phyloP scores from a whole-genome alignment of 23 tunicate species.

The Phallusia fumigata region DNA sequence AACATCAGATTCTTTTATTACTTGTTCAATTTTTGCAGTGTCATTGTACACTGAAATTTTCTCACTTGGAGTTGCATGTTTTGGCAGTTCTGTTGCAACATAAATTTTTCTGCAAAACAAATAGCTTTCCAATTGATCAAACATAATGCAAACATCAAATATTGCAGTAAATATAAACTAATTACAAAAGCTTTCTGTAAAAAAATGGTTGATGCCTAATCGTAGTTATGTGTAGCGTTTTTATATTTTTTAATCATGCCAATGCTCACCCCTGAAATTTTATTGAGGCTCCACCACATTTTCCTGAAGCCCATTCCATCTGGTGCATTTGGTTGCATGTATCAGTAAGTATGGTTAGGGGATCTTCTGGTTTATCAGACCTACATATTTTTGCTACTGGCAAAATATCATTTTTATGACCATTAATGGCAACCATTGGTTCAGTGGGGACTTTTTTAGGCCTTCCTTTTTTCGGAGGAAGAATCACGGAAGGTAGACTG shows the following conservation, averaged over 20 bases:
- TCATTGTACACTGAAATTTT: not conserved
- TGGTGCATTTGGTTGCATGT: conserved; percentile 56
- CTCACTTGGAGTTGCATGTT: not conserved
- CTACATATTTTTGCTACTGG: too few species aligned
- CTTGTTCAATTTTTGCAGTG: not conserved
- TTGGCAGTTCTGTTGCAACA: not conserved
- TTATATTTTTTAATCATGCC: too few species aligned
- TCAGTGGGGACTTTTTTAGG: not conserved
- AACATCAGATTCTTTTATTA: not conserved
- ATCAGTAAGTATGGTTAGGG: conserved; percentile 25
- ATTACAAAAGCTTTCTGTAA: too few species aligned
- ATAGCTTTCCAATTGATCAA: too few species aligned
- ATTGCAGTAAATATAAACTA: too few species aligned
- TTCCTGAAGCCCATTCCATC: conserved; percentile 78
- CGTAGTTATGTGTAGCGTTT: too few species aligned
- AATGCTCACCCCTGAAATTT: not conserved
- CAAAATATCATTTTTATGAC: too few species aligned
- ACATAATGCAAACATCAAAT: too few species aligned
- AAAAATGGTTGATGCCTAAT: too few species aligned
- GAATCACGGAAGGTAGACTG: not conserved
- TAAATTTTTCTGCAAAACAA: not conserved
- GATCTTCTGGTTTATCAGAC: not conserved
- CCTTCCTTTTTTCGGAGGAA: not conserved
- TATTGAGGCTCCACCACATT: conserved; percentile 65
- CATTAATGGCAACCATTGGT: too few species aligned